Base-by-base conservation (phyloP, 2,888 invertebrate species). In the Ectobius pallidus region DNA sequence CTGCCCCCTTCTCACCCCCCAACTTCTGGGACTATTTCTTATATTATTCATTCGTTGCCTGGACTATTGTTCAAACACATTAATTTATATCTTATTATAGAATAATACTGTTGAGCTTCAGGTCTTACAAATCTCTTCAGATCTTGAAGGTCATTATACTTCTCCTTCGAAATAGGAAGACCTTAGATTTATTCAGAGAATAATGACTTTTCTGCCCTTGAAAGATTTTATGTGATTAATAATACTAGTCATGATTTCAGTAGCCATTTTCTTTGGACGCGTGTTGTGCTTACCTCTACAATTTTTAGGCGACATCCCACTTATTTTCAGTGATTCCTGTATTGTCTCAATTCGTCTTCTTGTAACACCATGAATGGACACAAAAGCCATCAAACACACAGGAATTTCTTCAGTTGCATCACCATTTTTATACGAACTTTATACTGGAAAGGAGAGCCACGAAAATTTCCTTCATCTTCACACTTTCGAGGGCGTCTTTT, bases 121-220 rank as follows among this genome's bases (percentile, higher is more conserved):
- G n/a, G n/a, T n/a, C n/a, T n/a, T n/a, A n/a, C n/a, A n/a, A n/a
- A n/a, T n/a, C n/a, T n/a, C n/a, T n/a, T n/a, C n/a, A n/a, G n/a
- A n/a, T n/a, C n/a, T n/a, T n/a, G n/a, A n/a, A n/a, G n/a, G n/a
- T n/a, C n/a, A n/a, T n/a, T n/a, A n/a, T n/a, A n/a, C n/a, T n/a
- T n/a, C n/a, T n/a, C n/a, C n/a, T n/a, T n/a, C n/a, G n/a, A n/a
- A n/a, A n/a, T n/a, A n/a, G n/a, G n/a, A n/a, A n/a, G n/a, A n/a
- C n/a, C n/a, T 74, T 74, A 58, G 74, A 74, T 69, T 78, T 76
- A 67, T 77, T 73, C 68, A 76, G 55, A 70, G 71, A 75, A 71
- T 75, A 77, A 71, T 75, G 77, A 73, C 77, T 72, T 75, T 74
- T 74, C 77, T 73, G 71, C 77, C 75, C 73, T 75, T 77, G 75